Evolutionary conservation across 2,797 vertebrate genomes (phyloP), one percentile per base, ranked within the genome.

Genomic region (Sebastes taczanowskii): DNA sequence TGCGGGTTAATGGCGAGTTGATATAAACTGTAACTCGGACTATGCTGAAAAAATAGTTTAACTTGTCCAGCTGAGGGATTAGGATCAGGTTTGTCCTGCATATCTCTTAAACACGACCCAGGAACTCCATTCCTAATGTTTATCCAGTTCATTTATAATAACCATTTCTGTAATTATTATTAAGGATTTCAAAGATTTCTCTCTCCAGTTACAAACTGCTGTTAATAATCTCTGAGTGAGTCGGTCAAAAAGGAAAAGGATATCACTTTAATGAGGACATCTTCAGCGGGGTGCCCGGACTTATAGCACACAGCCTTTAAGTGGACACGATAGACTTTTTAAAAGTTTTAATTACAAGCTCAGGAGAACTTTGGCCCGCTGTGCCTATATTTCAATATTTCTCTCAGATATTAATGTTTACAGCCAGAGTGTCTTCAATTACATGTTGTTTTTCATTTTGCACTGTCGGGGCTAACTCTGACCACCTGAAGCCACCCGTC

Each of bases 401-500:
- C 79, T 79, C 79, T 64, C 72, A 81, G 80, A 87, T 92, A 86
- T 90, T 82, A 79, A 85, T 79, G 69, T 83, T 82, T 88, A 81
- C 79, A 74, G 49, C 30, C 70, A 58, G 66, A 29, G 7, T 78
- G 52, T 78, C 56, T 76, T 71, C 55, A 59, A 66, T 11, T 49
- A 34, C 62, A 75, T 64, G 72, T 68, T 80, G 13, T 81, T 82
- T 77, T 74, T 27, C 49, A 53, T 76, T 74, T 66, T 52, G 62
- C 73, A 34, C 58, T 74, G 61, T 77, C 23, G 6, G 56, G 6
- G 35, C 35, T 80, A 79, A 6, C 42, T 77, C 25, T 63, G 46
- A 80, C 58, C 59, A 82, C 34, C 35, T 34, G 55, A 78, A 77
- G 8, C 13, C 34, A 38, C 59, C 74, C 49, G 58, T 29, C 29